A percentile compares a stretch with the other conserved stretches of the same genome.
These are phyloP conservation scores for Oryzias curvinotus DNA, from an alignment of 2,113 vertebrate genomes.

Conservation along the genomic window DNA sequence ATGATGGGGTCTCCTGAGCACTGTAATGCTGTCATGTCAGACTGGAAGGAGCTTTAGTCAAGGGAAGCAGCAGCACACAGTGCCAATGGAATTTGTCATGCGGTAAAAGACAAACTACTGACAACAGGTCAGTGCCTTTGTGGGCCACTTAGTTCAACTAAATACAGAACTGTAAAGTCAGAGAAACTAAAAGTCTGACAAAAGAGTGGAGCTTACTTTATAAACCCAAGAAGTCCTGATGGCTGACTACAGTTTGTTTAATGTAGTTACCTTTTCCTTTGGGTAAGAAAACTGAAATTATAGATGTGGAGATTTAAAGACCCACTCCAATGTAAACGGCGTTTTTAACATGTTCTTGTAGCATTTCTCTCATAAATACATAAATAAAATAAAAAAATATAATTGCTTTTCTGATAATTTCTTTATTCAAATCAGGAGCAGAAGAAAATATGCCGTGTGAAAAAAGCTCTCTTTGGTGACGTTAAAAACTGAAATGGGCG, in stretches of 20 bases:
- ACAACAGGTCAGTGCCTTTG: constrained; percentile 44
- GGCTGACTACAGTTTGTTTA: neutral
- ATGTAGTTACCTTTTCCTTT: neutral
- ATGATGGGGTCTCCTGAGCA: constrained; percentile 1
- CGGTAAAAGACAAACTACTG: constrained; percentile 17
- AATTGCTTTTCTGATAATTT: too few species aligned
- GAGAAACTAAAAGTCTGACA: constrained; percentile 10
- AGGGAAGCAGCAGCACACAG: constrained; percentile 6
- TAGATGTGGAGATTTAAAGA: too few species aligned
- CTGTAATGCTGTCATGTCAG: neutral
- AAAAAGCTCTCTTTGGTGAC: too few species aligned
- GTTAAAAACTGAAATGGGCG: too few species aligned
- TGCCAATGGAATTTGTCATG: constrained; percentile 5
- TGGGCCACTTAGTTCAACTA: constrained; percentile 38
- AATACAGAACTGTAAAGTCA: constrained; percentile 12
- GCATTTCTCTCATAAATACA: too few species aligned
- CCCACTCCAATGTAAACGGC: too few species aligned
- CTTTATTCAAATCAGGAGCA: too few species aligned
- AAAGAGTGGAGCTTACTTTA: constrained; percentile 14
- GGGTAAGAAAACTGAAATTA: too few species aligned
- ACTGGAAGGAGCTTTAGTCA: neutral
- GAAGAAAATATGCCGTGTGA: too few species aligned
- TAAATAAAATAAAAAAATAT: too few species aligned
- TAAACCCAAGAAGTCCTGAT: constrained; percentile 3
- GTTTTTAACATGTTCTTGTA: too few species aligned